Conservation (phyloP, 2,888 invertebrate species). For the Temnothorax unifasciatus region DNA sequence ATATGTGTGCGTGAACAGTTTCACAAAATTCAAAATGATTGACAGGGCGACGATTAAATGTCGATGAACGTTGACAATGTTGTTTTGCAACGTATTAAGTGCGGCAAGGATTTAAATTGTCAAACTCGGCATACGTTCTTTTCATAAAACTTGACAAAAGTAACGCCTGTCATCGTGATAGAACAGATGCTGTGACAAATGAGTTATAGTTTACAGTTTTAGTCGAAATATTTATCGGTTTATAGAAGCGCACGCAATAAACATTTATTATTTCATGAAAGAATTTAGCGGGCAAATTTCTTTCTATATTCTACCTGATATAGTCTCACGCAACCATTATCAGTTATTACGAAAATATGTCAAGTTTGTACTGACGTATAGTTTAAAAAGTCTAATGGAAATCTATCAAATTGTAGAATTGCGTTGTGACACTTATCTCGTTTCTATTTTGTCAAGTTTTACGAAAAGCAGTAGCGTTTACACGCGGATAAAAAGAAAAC, state of each 20-base stretch:
- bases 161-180: background rate
- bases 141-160: constrained; percentile 10
- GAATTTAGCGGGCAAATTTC: background rate
- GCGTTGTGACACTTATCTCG: background rate
- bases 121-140: background rate
- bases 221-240: background rate
- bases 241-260: background rate
- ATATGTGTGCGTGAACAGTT: constrained; percentile 1
- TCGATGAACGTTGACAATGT: constrained; percentile 13
- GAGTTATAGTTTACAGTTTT: background rate
- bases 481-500: background rate
- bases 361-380: background rate
- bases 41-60: constrained; percentile 40
- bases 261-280: constrained; percentile 1
- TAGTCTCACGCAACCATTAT: background rate
- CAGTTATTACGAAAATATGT: background rate
- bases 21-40: constrained; percentile 22
- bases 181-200: background rate
- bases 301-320: background rate
- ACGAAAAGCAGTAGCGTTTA: background rate
- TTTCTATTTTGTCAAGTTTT: constrained; percentile 6
- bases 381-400: background rate
- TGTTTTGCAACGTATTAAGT: background rate
- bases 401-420: background rate
- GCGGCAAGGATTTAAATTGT: constrained; percentile 10